Evolutionary conservation across 2,888 invertebrate genomes (phyloP).

Genomic region (Bhutanitis thaidina): DNA sequence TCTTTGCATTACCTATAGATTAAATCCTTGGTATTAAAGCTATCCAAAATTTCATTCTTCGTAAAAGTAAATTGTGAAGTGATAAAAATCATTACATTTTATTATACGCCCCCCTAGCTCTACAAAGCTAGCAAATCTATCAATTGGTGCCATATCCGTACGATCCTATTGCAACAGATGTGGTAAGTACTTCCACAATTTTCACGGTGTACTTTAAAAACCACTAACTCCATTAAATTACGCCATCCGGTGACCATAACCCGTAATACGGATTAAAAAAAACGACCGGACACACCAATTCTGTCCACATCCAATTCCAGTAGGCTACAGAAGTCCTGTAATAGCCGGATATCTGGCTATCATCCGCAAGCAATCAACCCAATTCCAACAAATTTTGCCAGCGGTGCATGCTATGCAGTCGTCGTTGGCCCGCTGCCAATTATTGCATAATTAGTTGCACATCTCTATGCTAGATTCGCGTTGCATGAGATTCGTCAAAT

Average conservation of each 20-base stretch:
- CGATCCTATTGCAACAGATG: too few species aligned
- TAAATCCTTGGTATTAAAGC: too few species aligned
- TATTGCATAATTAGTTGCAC: conserved; percentile 33
- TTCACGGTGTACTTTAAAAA: too few species aligned
- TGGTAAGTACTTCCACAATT: too few species aligned
- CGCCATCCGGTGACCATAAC: conserved; percentile 8
- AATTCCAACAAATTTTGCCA: conserved; percentile 26
- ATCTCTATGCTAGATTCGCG: conserved; percentile 22
- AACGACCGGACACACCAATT: conserved; percentile 2
- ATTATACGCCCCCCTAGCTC: too few species aligned
- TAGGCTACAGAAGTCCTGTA: neutral
- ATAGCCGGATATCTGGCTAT: conserved; percentile 5
- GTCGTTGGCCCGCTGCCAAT: conserved; percentile 41
- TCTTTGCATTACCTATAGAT: too few species aligned
- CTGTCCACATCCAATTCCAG: neutral
- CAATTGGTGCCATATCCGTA: too few species aligned
- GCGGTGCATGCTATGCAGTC: conserved; percentile 34
- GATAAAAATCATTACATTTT: too few species aligned
- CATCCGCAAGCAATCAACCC: conserved; percentile 21
- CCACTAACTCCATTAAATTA: neutral
- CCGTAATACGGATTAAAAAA: conserved; percentile 5
- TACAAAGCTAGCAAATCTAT: too few species aligned
- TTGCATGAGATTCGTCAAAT: conserved; percentile 21
- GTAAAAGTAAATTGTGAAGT: too few species aligned
- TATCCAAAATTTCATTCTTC: too few species aligned